A percentile compares a stretch with the other conserved stretches of the same genome.
Evolutionary conservation across 1,140 invertebrate species (phyloP).

Genomic region (Druon quercuslanigerum): DNA sequence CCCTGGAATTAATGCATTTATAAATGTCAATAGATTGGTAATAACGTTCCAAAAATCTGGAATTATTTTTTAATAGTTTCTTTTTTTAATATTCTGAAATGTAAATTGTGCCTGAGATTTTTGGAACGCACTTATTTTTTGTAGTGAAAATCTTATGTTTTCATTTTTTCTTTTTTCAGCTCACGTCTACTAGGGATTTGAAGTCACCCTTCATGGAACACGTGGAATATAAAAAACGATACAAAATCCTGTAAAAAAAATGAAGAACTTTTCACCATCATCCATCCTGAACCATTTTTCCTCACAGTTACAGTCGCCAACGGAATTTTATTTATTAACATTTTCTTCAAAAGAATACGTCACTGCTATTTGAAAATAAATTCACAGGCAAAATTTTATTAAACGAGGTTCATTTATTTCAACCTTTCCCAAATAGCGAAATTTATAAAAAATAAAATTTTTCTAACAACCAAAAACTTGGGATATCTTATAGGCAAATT

Average conservation of each 20-base stretch:
- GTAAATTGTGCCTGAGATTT: background rate
- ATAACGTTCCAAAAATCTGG: background rate
- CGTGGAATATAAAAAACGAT: slow-evolving; percentile 55
- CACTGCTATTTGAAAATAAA: slow-evolving; percentile 65
- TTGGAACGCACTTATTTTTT: background rate
- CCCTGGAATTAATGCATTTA: background rate
- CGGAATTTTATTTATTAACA: slow-evolving; percentile 64
- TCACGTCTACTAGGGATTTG: slow-evolving; percentile 67
- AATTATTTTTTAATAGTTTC: background rate
- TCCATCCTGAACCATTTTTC: slow-evolving; percentile 14
- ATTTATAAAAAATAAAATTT: no score
- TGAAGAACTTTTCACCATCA: slow-evolving; percentile 40
- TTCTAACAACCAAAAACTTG: no score
- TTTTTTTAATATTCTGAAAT: background rate
- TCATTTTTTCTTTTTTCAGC: slow-evolving; percentile 64
- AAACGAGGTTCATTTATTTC: slow-evolving; percentile 40
- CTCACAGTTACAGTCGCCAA: slow-evolving; percentile 17
- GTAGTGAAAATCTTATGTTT: background rate
- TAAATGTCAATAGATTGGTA: background rate
- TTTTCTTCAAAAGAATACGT: slow-evolving; percentile 55
- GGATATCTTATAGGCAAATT: no score
- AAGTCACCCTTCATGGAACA: slow-evolving; percentile 60
- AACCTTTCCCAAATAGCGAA: slow-evolving; percentile 12
- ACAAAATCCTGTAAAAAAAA: slow-evolving; percentile 55
- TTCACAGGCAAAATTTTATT: slow-evolving; percentile 63